Evolutionary conservation across 2,888 invertebrate species (phyloP).

Genomic region (Bembecia ichneumoniformis): DNA sequence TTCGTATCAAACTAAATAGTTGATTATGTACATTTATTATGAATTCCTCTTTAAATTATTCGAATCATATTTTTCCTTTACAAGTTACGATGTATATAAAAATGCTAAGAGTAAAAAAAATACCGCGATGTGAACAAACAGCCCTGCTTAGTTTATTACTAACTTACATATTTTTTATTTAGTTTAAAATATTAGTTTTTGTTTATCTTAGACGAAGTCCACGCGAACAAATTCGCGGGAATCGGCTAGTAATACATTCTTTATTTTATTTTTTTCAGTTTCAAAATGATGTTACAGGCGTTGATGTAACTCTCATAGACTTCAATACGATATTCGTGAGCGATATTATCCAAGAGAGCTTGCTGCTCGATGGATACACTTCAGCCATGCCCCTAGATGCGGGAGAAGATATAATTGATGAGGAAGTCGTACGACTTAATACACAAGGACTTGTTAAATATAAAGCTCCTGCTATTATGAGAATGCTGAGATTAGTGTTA

Average conservation of each 20-base stretch:
- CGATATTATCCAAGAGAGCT: slow-evolving; percentile 53
- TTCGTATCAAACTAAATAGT: no score
- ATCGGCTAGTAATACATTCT: no score
- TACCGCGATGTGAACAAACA: no score
- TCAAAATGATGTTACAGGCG: slow-evolving; percentile 22
- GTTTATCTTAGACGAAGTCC: no score
- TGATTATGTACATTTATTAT: no score
- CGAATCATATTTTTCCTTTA: no score
- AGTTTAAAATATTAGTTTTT: no score
- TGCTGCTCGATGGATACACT: slow-evolving; percentile 36
- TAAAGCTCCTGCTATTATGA: slow-evolving; percentile 48
- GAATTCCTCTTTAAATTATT: not conserved
- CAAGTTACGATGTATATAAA: no score
- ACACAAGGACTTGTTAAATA: slow-evolving; percentile 34
- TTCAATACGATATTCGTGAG: slow-evolving; percentile 45
- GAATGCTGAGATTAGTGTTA: slow-evolving; percentile 37
- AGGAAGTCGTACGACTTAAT: slow-evolving; percentile 31
- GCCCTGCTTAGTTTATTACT: no score
- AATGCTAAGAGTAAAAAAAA: no score
- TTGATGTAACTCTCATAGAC: slow-evolving; percentile 33
- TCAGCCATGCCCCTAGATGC: slow-evolving; percentile 26
- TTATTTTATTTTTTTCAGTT: slow-evolving; percentile 22
- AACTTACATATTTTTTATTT: no score
- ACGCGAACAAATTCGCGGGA: no score
- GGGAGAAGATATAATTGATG: slow-evolving; percentile 25